These are phyloP conservation scores for Pomatostomus ruficeps DNA, from an alignment of 2,113 vertebrate genomes.

Conservation along the genomic window DNA sequence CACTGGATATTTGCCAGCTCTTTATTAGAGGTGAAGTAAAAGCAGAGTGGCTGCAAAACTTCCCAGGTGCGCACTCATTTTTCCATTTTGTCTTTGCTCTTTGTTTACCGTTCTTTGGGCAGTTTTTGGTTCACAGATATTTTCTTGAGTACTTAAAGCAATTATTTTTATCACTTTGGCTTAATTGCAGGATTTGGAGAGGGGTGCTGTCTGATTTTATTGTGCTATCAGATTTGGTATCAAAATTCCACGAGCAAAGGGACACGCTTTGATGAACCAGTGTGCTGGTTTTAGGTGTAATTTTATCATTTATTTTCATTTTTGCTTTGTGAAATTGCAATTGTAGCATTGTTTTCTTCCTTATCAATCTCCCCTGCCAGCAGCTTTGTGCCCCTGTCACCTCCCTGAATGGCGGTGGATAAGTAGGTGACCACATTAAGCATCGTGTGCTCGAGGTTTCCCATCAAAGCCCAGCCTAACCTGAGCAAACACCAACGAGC, in stretches of 20 bases:
- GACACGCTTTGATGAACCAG: background rate
- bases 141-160: background rate
- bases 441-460: background rate
- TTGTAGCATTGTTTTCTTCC: background rate
- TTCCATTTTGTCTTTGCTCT: background rate
- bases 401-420: background rate
- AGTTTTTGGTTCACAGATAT: background rate
- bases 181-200: background rate
- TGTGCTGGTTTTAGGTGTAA: background rate
- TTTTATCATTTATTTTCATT: background rate
- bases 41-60: background rate
- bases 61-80: background rate
- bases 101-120: background rate
- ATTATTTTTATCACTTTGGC: background rate
- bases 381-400: background rate
- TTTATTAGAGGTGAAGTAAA: conserved; percentile 8
- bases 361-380: background rate
- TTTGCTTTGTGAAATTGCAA: background rate
- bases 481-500: background rate
- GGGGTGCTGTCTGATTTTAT: background rate
- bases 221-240: background rate
- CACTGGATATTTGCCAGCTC: background rate
- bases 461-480: background rate
- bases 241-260: background rate
- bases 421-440: background rate